These are phyloP conservation scores for Drosophila colorata DNA, from an alignment of 2,888 invertebrate species.

Conservation along the genomic window DNA sequence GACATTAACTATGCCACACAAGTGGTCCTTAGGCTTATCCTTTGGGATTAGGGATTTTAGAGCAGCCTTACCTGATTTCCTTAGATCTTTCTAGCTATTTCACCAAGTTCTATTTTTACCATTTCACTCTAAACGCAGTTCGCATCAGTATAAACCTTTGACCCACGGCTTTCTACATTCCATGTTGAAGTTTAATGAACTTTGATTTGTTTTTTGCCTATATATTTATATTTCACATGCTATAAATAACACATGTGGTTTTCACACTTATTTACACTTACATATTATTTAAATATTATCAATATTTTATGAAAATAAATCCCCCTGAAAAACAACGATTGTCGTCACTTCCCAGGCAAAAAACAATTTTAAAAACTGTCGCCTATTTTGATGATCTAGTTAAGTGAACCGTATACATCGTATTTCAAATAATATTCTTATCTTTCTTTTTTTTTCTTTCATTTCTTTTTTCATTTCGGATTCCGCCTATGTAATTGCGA, in stretches of 20 bases:
- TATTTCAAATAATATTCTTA: slow-evolving; percentile 11
- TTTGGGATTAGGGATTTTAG: background rate
- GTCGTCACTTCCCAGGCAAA: background rate
- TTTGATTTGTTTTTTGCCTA: slow-evolving; percentile 26
- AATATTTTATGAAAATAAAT: slow-evolving; percentile 8
- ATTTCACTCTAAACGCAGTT: slow-evolving; percentile 10
- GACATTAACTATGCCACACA: slow-evolving; percentile 1
- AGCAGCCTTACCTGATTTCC: background rate
- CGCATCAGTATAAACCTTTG: slow-evolving; percentile 28
- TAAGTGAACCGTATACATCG: background rate
- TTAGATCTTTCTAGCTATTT: background rate
- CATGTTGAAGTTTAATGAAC: slow-evolving; percentile 55
- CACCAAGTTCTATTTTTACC: background rate
- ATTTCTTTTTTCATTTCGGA: no score
- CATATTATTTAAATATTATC: slow-evolving; percentile 5
- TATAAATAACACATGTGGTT: slow-evolving; percentile 5
- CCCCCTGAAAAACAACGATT: background rate
- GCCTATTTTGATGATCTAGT: slow-evolving; percentile 1
- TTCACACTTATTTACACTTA: background rate
- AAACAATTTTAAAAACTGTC: slow-evolving; percentile 2
- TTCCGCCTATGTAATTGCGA: background rate
- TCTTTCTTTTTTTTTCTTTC: slow-evolving; percentile 16
- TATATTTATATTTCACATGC: background rate
- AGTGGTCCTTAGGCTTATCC: slow-evolving; percentile 4
- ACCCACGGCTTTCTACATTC: slow-evolving; percentile 33